Evolutionary conservation across 2,113 vertebrate genomes (phyloP), one percentile per base, ranked within the genome.

Genomic region (Chaetodon trifascialis): DNA sequence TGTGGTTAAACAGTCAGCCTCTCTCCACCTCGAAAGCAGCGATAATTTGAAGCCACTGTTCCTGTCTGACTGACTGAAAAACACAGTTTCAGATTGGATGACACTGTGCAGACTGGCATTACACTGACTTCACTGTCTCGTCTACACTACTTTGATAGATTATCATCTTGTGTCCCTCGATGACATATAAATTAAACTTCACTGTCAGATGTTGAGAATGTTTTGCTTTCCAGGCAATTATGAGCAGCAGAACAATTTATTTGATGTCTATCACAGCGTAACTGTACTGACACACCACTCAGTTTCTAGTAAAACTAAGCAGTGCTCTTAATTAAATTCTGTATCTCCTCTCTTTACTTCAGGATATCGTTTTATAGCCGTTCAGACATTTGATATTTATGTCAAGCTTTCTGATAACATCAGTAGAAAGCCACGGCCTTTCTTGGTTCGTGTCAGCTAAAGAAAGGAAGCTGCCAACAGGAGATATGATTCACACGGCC

Each of bases 261-360:
- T 55, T 49, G 19, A 49, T 23, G 51, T 69, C 38, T 15, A 44
- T 83, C 66, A 70, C 38, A 44, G 25, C 34, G 59, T 17, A 59
- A 86, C 68, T 86, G 55, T 60, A 76, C 66, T 64, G 21, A 67
- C 54, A 78, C 49, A 66, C 56, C 30, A 65, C 30, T 72, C 67
- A 76, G 6, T 38, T 34, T 86, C 54, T 64, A 79, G 40, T 91
- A 82, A 90, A 90, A 72, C 21, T 11, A 46, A 73, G 6, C 36
- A 69, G 49, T 75, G n/a, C 12, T 65, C 49, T 44, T 44, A 46
- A 38, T 76, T 47, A 19, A 44, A 64, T 75, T 67, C 40, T 66
- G 46, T 21, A 11, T 73, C 17, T 36, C 56, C 42, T 80, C 40
- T 73, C 40, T 36, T 75, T 68, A 17, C 34, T 49, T 47, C 11